Evolutionary conservation across 1,140 invertebrate species (phyloP).

Genomic region (Neotoxoptera formosana): DNA sequence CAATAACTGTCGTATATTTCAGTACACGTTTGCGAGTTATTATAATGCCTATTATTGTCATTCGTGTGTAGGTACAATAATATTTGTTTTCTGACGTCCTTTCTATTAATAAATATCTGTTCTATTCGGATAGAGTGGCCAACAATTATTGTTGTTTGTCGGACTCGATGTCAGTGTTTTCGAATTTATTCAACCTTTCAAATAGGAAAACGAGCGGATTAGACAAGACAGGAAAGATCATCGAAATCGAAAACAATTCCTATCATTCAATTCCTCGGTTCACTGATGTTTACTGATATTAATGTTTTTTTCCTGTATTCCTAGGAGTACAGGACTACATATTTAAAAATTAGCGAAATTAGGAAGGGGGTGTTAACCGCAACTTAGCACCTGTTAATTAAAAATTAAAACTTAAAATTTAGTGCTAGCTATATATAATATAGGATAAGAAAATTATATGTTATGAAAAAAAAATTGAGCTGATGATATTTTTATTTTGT

Average conservation of each 20-base stretch:
- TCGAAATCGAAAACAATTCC: not conserved
- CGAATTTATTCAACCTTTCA: not conserved
- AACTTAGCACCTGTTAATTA: not conserved
- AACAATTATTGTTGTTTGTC: not conserved
- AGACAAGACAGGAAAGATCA: not conserved
- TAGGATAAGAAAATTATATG: not conserved
- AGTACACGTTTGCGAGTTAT: not conserved
- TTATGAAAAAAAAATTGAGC: not conserved
- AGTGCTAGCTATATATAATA: not conserved
- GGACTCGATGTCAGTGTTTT: not conserved
- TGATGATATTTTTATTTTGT: not conserved
- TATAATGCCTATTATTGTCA: not conserved
- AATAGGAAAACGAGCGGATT: not conserved
- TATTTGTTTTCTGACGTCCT: not conserved
- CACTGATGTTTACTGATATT: not conserved
- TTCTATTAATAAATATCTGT: constrained; percentile 29
- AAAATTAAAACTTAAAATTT: not conserved
- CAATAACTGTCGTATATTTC: not conserved
- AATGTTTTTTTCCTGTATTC: not conserved
- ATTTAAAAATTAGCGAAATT: not conserved
- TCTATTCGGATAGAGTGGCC: not conserved
- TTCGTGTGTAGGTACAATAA: not conserved
- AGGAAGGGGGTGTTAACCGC: not conserved
- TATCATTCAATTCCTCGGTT: not conserved
- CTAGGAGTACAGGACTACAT: not conserved